Evolutionary conservation across 2,797 vertebrate species (phyloP).

Genomic region (Sebastes oblongus): DNA sequence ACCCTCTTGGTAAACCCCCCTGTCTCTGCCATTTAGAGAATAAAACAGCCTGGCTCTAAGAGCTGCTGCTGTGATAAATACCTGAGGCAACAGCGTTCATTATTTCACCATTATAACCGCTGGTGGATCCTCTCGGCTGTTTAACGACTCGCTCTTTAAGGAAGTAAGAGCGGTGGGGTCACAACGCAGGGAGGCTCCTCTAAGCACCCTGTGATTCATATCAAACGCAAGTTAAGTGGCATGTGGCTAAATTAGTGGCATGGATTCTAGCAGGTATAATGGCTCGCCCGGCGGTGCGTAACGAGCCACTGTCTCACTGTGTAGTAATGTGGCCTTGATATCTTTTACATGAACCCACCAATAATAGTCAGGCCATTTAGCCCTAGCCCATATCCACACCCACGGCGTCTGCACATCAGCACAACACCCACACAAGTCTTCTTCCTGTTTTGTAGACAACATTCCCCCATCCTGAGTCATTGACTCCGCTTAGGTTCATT

Average conservation of each 20-base stretch:
- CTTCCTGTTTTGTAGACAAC: conserved; percentile 70
- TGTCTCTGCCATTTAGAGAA: conserved; percentile 32
- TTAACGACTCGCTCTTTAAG: conserved; percentile 69
- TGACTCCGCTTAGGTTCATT: conserved; percentile 77
- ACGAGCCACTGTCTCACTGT: conserved; percentile 61
- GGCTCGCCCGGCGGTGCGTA: conserved; percentile 51
- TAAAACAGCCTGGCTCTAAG: conserved; percentile 35
- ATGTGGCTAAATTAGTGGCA: conserved; percentile 70
- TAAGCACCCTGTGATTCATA: conserved; percentile 73
- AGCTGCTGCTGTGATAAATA: conserved; percentile 71
- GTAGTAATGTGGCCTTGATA: conserved; percentile 60
- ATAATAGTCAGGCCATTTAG: conserved; percentile 58
- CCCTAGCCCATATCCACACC: conserved; percentile 51
- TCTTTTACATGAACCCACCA: conserved; percentile 66
- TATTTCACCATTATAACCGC: conserved; percentile 68
- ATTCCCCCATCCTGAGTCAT: conserved; percentile 71
- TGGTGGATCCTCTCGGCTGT: conserved; percentile 66
- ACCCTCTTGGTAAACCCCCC: conserved; percentile 47
- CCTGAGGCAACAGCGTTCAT: conserved; percentile 62
- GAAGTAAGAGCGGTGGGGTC: conserved; percentile 61
- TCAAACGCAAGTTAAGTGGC: conserved; percentile 66
- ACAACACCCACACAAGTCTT: conserved; percentile 61
- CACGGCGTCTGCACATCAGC: conserved; percentile 56
- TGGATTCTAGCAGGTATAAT: conserved; percentile 70
- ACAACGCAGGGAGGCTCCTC: conserved; percentile 36